Base-by-base conservation (phyloP, 2,888 invertebrate species). In the Noctua fimbriata region DNA sequence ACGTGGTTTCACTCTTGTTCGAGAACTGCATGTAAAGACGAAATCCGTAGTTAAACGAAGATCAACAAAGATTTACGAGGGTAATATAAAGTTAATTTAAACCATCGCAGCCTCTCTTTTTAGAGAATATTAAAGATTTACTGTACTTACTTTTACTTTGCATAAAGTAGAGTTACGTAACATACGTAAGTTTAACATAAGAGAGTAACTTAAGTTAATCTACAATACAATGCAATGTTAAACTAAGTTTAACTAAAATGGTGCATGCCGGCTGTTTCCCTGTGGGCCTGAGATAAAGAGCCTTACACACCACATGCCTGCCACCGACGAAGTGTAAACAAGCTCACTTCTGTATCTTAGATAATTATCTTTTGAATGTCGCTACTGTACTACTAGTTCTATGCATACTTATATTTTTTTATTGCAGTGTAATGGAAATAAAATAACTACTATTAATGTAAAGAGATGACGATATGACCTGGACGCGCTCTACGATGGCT, bases 231-330 rank as follows among this genome's bases (percentile, higher is more conserved):
- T 52, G 21, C 12, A 9, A 41, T 36, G 14, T 89, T 86, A 87
- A 88, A 73, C 82, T 58, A 44, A 76, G 80, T 79, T 90, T 88
- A 87, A 89, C 83, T 36, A 69, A 69, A 73, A 75, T 73, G 78
- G 88, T 89, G 82, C 52, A 81, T 63, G 12, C 73, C 73, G 74
- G 36, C 80, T 65, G 67, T 72, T 82, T 83, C 74, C 65, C 73
- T 79, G 79, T 82, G 82, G 78, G 80, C 69, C 69, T 58, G 81
- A 91, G 91, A 93, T 93, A 93, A 93, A 90, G 89, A 83, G 80
- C 80, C 82, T 81, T 82, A 89, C 90, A 91, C 89, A 89, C 90
- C 92, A 93, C 90, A 92, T 93, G 92, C 88, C 89, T 83, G 82
- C 80, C 87, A 82, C 83, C 85, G 90, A 90, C 87, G 91, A 70